Evolutionary conservation across 2,797 vertebrate species (phyloP), one percentile per base, ranked within the genome.

Genomic region (Sternotherus odoratus): DNA sequence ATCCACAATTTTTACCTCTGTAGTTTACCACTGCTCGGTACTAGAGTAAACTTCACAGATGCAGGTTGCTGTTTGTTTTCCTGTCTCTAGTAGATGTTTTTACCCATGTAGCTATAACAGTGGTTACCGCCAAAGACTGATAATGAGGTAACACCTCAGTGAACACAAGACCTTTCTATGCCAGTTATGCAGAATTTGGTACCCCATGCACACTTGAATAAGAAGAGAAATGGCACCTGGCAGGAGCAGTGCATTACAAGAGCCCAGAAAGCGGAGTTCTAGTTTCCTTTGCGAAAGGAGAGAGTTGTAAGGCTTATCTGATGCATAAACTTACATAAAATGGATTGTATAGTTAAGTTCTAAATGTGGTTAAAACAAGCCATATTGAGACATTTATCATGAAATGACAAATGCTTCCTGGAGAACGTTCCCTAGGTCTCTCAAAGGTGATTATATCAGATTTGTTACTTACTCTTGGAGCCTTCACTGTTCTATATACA

Each of bases 391-490:
- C 26, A 51, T 1, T 78, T 75, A 49, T 86, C 24, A 10, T 85
- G 56, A 49, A 83, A 56, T 63, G 92, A 49, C 30, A 72, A 24
- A 33, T 30, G 86, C 84, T 26, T 57, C 26, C 77, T 84, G 83
- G 90, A 89, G 82, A 91, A n/a, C 5, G 2, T 82, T 89, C 60
- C 92, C 3, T 26, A 56, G 74, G 33, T 57, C 82, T 93, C 87
- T 72, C 86, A 3, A 3, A 33, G 24, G 48, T 90, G 46, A 21
- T 69, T 72, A 3, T 86, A 81, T 91, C 77, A 46, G 48, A 77
- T 87, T 87, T 90, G 66, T 60, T 83, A 24, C 50, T 95, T 83
- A 26, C 30, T 91, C 66, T 91, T 78, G 12, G 89, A 92, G 54
- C 66, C 87, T 88, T 90, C 84, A 39, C 90, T 94, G 15, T 82